Evolutionary conservation across 2,888 invertebrate species (phyloP), one percentile per base, ranked within the genome.

Genomic region (Crepidodera aurea): DNA sequence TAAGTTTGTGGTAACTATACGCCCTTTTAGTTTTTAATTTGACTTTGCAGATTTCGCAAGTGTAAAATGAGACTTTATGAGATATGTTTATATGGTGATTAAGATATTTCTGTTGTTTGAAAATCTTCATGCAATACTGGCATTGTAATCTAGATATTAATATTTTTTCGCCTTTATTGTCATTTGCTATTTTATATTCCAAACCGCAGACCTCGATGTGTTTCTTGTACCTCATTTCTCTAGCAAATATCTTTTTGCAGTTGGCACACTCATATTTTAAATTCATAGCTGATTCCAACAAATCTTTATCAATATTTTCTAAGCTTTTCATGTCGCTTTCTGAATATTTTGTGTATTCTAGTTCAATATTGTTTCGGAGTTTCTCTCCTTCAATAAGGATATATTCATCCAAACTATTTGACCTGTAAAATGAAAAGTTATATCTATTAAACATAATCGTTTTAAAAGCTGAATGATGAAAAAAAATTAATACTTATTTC

Each of bases 1-100:
- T 59, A 8, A 48, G 29, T 54, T 64, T 72, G 25, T 74, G 73
- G 40, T 74, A 66, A n/a, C 60, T 58, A 13, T 64, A 59, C 6
- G 69, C 48, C 2, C 67, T 67, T 25, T 54, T 67, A 7, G 64
- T 67, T 13, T 60, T 68, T n/a, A 62, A 53, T 15, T 60, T 29
- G 5, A 55, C 34, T 10, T 70, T 69, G 46, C 74, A 74, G 25
- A 67, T 40, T 4, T 65, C 58, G 18, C 61, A 61, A 2, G 44
- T 32, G 19, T 40, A 32, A 1, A 48, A 22, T 19, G 7, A 13
- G 7, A 25, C 10, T 29, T 25, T 58, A 19, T 54, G 51, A 1
- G 51, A 39, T 55, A 27, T 48, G 3, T 57, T 64, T 32, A 53
- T 15, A 22, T 64, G 64, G 22, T 56, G 53, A 34, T 48, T 64